Conservation (phyloP, 2,797 vertebrate genomes). For the Forpus xanthops region DNA sequence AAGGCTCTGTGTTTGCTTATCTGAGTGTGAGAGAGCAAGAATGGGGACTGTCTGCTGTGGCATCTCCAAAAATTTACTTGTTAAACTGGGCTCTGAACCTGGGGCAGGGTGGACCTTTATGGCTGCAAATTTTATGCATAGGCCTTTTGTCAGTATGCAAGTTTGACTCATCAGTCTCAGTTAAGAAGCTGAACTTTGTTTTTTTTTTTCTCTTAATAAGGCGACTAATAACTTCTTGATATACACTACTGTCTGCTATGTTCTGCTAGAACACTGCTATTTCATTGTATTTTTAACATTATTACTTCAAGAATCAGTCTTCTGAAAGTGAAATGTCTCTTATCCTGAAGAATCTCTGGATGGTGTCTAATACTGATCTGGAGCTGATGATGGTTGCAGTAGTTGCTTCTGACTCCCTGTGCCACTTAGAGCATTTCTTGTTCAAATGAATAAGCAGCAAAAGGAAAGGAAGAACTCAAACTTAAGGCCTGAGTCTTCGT, state of each 20-base stretch:
- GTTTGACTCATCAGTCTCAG: background rate
- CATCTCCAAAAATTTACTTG: background rate
- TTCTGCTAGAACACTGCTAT: background rate
- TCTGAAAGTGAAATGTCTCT: slow-evolving; percentile 31
- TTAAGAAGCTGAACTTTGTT: background rate
- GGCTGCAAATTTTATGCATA: background rate
- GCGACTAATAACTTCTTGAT: background rate
- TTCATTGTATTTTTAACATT: slow-evolving; percentile 12
- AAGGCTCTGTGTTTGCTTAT: background rate
- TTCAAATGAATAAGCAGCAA: background rate
- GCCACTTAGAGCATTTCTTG: background rate
- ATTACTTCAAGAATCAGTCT: background rate
- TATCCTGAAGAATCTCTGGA: slow-evolving; percentile 15
- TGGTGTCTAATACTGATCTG: slow-evolving; percentile 29
- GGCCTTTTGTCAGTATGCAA: background rate
- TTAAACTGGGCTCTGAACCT: background rate
- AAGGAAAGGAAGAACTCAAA: background rate
- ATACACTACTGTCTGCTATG: background rate
- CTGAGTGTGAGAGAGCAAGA: background rate
- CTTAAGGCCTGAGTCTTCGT: background rate
- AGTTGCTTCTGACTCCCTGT: background rate
- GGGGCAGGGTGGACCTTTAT: background rate
- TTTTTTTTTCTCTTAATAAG: background rate
- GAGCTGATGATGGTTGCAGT: background rate
- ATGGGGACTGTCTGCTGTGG: background rate